Percentiles rank a stretch among this genome's conserved stretches.
These are phyloP conservation scores for Todiramphus saurophagus DNA, from an alignment of 2,113 vertebrate species.

Conservation along the genomic window DNA sequence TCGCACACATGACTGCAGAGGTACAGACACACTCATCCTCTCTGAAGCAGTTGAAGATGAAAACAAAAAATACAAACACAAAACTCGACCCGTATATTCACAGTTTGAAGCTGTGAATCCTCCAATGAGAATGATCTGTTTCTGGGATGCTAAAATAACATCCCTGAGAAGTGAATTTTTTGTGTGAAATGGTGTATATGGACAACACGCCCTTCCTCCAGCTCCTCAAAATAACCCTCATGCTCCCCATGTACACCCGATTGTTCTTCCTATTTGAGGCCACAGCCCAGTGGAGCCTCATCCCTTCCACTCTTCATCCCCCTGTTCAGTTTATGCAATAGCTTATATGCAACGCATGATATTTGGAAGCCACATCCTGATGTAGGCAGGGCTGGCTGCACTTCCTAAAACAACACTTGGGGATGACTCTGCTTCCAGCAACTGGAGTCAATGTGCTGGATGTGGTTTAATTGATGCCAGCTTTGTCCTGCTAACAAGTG, in stretches of 20 bases:
- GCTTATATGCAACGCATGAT: background rate
- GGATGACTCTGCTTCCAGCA: conserved; percentile 50
- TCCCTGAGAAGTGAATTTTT: background rate
- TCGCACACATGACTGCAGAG: background rate
- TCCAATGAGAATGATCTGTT: background rate
- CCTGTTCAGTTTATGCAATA: background rate
- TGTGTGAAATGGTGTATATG: background rate
- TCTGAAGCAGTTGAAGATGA: background rate
- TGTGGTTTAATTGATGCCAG: conserved; percentile 28
- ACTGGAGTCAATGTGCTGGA: background rate
- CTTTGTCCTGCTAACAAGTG: conserved; percentile 26
- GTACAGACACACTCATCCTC: background rate
- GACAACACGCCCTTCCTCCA: background rate
- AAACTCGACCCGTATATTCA: background rate
- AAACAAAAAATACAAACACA: background rate
- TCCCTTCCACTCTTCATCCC: background rate
- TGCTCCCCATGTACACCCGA: background rate
- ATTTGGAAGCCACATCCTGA: conserved; percentile 57
- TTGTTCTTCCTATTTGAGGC: background rate
- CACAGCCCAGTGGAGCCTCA: background rate
- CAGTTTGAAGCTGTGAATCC: background rate
- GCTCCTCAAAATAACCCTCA: background rate
- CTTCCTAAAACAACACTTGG: conserved; percentile 9
- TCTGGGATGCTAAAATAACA: background rate
- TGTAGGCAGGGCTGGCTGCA: conserved; percentile 30